Evolutionary conservation across 2,797 vertebrate genomes (phyloP), one percentile per base, ranked within the genome.

Genomic region (Melanotaenia maccullochi): DNA sequence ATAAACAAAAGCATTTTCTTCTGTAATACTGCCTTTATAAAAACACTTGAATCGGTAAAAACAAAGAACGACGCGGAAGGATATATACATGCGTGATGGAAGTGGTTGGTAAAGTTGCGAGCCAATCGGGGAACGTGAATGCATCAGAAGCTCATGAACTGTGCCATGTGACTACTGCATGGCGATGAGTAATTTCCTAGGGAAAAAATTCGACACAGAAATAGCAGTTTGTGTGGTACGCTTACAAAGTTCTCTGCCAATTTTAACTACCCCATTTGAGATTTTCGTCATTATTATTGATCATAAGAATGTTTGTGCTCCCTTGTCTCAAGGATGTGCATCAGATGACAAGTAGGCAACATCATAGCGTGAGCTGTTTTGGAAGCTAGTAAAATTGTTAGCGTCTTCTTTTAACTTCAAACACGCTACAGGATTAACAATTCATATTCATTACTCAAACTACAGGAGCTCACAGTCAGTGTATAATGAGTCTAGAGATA

Each of bases 81-180:
- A 89, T 92, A 90, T 36, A 4, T 1, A 20, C 42, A 61, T n/a
- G 47, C 20, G 40, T 24, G 32, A 20, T 35, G 67, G 79, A 44
- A 58, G 76, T 84, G 72, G 30, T 80, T 12, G 1, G 86, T 74
- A 55, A 70, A 68, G 58, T 78, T 68, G 0, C 7, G 25, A 81
- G 63, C 93, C 93, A 93, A 93, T 93, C 61, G 40, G 49, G 4
- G n/a, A 16, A 57, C 76, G 16, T 3, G 42, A 67, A 79, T 4
- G 68, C 54, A 51, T 79, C 65, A 59, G 67, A 14, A 6, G 51
- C 0, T 44, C 60, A 47, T 18, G 56, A 76, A 49, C 25, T 22
- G 28, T 5, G 42, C 68, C 92, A 92, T 74, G 93, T 93, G 92
- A 47, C 44, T 47, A 92, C 85, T 33, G 0, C 32, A 75, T 71